Conservation (phyloP, 37 sponge, comb jelly and placozoan species). For the Oopsacas minuta region DNA sequence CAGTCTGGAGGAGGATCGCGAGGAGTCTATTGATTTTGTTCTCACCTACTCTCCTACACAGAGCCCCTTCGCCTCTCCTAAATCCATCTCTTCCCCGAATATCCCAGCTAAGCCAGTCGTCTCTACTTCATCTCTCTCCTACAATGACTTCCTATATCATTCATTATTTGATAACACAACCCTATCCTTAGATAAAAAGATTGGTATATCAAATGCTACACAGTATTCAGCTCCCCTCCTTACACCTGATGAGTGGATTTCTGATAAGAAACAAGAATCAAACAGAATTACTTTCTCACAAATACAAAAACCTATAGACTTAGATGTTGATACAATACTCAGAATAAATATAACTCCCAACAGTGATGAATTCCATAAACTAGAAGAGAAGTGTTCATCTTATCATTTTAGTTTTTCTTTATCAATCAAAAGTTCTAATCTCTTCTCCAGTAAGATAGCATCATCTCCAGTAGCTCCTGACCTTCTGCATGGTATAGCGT, state of each 20-base stretch:
- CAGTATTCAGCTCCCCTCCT: background rate
- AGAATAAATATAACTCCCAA: background rate
- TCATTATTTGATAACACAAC: background rate
- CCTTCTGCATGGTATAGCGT: background rate
- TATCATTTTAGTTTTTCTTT: background rate
- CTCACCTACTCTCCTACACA: background rate
- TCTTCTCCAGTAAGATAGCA: background rate
- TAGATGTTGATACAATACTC: background rate
- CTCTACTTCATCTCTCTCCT: background rate
- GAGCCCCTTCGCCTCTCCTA: background rate
- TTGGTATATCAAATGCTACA: background rate
- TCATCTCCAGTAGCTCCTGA: background rate
- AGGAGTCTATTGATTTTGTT: too few species aligned
- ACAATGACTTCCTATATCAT: background rate
- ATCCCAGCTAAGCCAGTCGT: background rate
- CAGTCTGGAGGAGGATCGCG: background rate
- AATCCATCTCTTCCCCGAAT: background rate
- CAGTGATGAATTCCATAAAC: background rate
- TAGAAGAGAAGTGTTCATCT: constrained; percentile 1
- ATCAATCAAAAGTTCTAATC: background rate
- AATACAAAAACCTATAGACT: background rate
- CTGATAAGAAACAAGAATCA: background rate
- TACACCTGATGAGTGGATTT: background rate
- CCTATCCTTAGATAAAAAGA: background rate
- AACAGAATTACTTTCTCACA: background rate